A percentile compares a stretch with the other conserved stretches of the same genome.
Evolutionary conservation across 2,797 vertebrate genomes (phyloP).

Genomic region (Sebastes vulpes): DNA sequence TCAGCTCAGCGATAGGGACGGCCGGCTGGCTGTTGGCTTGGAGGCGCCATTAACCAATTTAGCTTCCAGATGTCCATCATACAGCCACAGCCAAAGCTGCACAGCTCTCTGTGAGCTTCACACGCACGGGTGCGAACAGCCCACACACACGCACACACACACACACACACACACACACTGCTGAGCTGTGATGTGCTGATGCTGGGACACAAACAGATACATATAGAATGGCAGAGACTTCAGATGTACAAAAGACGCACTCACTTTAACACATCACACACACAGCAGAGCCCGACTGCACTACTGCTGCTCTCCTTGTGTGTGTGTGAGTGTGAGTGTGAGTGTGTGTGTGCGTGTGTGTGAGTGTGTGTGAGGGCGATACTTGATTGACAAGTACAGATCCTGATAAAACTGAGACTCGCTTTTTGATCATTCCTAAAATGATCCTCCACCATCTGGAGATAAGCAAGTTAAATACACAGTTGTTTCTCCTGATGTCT

Average conservation of each 20-base stretch:
- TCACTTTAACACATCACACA: slow-evolving; percentile 65
- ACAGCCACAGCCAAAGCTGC: slow-evolving; percentile 83
- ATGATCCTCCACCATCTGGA: slow-evolving; percentile 84
- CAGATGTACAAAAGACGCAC: slow-evolving; percentile 47
- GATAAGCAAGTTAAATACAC: slow-evolving; percentile 86
- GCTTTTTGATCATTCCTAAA: slow-evolving; percentile 73
- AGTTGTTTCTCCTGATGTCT: slow-evolving; percentile 86
- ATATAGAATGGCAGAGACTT: slow-evolving; percentile 50
- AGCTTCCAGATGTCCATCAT: slow-evolving; percentile 91
- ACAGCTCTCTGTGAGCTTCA: slow-evolving; percentile 77
- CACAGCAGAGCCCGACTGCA: slow-evolving; percentile 7
- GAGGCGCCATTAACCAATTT: slow-evolving; percentile 91
- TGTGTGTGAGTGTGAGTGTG: not conserved
- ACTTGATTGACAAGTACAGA: slow-evolving; percentile 76
- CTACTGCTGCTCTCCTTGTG: not conserved
- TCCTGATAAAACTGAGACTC: slow-evolving; percentile 65
- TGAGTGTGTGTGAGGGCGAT: not conserved
- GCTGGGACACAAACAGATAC: slow-evolving; percentile 46
- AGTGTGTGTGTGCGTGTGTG: not conserved
- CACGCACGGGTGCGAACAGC: slow-evolving; percentile 66
- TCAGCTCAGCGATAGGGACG: slow-evolving; percentile 77
- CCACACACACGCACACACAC: not conserved
- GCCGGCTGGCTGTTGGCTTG: slow-evolving; percentile 88
- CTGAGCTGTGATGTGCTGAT: slow-evolving; percentile 59
- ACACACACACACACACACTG: slow-evolving; percentile 23